phyloP scores from a whole-genome alignment of 2,797 vertebrate species.

The Helicolenus hilgendorfi region DNA sequence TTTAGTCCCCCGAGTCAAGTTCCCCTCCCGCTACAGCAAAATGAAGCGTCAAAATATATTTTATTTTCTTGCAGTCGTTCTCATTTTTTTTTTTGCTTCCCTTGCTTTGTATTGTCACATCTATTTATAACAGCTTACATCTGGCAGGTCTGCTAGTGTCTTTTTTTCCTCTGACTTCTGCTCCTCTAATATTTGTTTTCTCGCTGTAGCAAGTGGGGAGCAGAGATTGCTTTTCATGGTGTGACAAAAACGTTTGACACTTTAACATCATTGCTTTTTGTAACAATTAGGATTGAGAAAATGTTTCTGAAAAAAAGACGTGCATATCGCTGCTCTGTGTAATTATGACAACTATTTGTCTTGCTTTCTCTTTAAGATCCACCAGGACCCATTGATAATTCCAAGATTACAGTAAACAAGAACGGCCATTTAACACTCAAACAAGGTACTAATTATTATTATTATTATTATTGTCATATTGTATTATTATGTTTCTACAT shows the following conservation, averaged over 20 bases:
- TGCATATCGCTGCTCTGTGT: background rate
- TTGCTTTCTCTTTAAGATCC: conserved; percentile 89
- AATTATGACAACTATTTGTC: conserved; percentile 33
- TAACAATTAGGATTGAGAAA: conserved; percentile 29
- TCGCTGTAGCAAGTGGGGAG: conserved; percentile 26
- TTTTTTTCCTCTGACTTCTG: conserved; percentile 54
- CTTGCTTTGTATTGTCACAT: conserved; percentile 78
- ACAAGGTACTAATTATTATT: conserved; percentile 91
- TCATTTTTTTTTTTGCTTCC: conserved; percentile 20
- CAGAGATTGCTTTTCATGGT: conserved; percentile 45
- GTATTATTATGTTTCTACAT: background rate
- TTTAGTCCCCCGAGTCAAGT: conserved; percentile 61
- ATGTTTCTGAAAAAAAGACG: background rate
- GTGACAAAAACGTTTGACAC: conserved; percentile 71
- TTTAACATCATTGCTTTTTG: conserved; percentile 49
- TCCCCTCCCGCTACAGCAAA: conserved; percentile 66
- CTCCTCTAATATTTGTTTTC: conserved; percentile 63
- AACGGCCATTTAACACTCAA: conserved; percentile 94
- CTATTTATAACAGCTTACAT: conserved; percentile 79
- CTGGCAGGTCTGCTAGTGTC: conserved; percentile 30
- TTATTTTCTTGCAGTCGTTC: conserved; percentile 48
- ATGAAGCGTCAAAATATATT: conserved; percentile 65
- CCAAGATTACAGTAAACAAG: conserved; percentile 96
- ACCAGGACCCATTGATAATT: conserved; percentile 97
- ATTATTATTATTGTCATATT: background rate